These are phyloP conservation scores for Phycodurus eques DNA, from an alignment of 2,113 vertebrate species.

Conservation along the genomic window DNA sequence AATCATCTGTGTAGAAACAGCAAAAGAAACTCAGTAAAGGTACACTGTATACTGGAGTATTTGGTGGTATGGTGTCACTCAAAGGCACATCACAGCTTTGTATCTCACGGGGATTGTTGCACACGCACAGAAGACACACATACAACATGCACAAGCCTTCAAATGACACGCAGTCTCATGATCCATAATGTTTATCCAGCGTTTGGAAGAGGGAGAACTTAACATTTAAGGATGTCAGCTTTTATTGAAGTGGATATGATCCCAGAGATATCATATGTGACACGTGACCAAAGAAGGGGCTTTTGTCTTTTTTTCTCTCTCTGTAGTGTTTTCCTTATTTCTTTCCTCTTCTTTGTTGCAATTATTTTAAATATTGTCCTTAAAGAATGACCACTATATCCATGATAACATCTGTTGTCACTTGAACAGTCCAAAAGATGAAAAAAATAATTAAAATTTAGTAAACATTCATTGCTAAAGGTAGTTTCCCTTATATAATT, in stretches of 20 bases:
- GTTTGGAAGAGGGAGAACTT: constrained; percentile 88
- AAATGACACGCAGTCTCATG: constrained; percentile 36
- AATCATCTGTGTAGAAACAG: constrained; percentile 59
- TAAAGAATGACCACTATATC: constrained; percentile 92
- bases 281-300: constrained; percentile 72
- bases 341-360: constrained; percentile 44
- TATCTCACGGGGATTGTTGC: constrained; percentile 63
- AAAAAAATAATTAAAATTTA: constrained; percentile 85
- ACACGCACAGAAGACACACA: constrained; percentile 57
- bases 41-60: constrained; percentile 43
- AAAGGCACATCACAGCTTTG: constrained; percentile 68
- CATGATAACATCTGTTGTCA: constrained; percentile 87
- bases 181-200: constrained; percentile 76
- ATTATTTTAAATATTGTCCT: constrained; percentile 83
- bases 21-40: constrained; percentile 49
- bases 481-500: constrained; percentile 96
- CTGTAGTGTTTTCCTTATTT: constrained; percentile 4
- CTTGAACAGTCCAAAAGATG: constrained; percentile 82
- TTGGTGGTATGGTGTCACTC: constrained; percentile 59
- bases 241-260: constrained; percentile 93
- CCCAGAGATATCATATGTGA: constrained; percentile 83
- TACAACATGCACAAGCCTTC: constrained; percentile 52
- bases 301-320: constrained; percentile 29
- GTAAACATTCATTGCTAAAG: constrained; percentile 97
- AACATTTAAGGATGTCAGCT: constrained; percentile 85